Evolutionary conservation across 2,797 vertebrate species (phyloP), one percentile per base, ranked within the genome.

Genomic region (Sebastes steindachneri): DNA sequence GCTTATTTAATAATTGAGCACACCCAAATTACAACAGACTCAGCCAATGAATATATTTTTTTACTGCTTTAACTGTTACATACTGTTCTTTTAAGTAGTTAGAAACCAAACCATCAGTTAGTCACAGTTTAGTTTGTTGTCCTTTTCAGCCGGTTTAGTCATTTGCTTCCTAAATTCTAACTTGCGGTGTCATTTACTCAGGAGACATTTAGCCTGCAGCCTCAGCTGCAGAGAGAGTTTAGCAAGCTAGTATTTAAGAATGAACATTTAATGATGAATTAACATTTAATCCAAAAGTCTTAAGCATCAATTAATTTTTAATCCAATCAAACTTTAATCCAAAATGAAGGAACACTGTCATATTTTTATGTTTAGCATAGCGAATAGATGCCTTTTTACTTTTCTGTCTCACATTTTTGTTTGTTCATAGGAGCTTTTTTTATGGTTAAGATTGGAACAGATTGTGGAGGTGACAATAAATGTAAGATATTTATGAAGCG

Each of bases 261-360:
- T 86, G 11, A 90, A 85, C 77, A 84, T 91, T 90, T 91, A 83
- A 91, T 85, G 84, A 58, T 33, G 73, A 89, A 87, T 91, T 90
- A 90, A 91, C 57, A 88, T 89, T 88, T 89, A 77, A 92, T 88
- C 64, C 55, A 33, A 66, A 87, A 81, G 66, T 87, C n/a, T 90
- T 73, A 57, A 70, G 45, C 71, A 53, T 83, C 77, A 81, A 82
- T 86, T 73, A 35, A 74, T 79, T 81, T 84, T 90, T 84, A 86
- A 90, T 89, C 79, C 75, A 85, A 85, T 89, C 78, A 88, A 89
- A 86, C 37, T 84, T 80, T 82, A 79, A 87, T 89, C 68, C 59
- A 70, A 79, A 88, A 76, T 68, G 63, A 88, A 80, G 68, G 62
- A 75, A 66, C 57, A 37, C 57, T 57, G 57, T 68, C 21, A 68